Evolutionary conservation across 2,113 vertebrate species (phyloP), one percentile per base, ranked within the genome.

Genomic region (Casuarius casuarius): DNA sequence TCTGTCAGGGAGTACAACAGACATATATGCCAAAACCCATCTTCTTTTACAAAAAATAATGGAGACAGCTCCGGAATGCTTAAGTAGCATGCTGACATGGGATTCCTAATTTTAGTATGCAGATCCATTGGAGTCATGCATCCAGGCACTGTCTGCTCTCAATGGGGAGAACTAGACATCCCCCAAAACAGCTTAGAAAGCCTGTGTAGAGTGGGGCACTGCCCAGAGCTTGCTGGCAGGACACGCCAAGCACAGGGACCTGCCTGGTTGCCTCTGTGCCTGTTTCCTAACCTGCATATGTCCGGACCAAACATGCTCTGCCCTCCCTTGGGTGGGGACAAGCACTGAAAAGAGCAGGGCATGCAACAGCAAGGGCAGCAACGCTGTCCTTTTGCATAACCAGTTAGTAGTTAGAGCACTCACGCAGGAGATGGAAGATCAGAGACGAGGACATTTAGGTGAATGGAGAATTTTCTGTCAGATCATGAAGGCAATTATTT

Each of bases 261-360:
- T 38, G 12, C n/a, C 28, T 77, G 0, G 0, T 77, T 76, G 46
- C 63, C 33, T 72, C 33, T 7, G 16, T 4, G 0, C 42, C 48
- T 20, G 3, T 61, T 71, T 67, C 38, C 10, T 5, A 74, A 2
- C 21, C 12, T 56, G 29, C 29, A 59, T 19, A 29, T 33, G 18
- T 59, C 56, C 56, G 33, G 56, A 33, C 56, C 54, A 54, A 46
- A 3, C 20, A 23, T 23, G 25, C 4, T 68, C 42, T 59, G n/a
- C 33, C 22, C 72, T 66, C 18, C n/a, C 20, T n/a, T 72, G 38
- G 26, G 7, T 35, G 31, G 28, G 46, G 20, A 9, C 31, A 71
- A 31, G 18, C 46, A 48, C 7, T 54, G 33, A 28, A 56, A 61
- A 73, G 51, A 49, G 61, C 8, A n/a, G 22, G 59, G 46, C 65